These are phyloP conservation scores for Caloenas nicobarica DNA, from an alignment of 2,113 vertebrate genomes.

Conservation along the genomic window DNA sequence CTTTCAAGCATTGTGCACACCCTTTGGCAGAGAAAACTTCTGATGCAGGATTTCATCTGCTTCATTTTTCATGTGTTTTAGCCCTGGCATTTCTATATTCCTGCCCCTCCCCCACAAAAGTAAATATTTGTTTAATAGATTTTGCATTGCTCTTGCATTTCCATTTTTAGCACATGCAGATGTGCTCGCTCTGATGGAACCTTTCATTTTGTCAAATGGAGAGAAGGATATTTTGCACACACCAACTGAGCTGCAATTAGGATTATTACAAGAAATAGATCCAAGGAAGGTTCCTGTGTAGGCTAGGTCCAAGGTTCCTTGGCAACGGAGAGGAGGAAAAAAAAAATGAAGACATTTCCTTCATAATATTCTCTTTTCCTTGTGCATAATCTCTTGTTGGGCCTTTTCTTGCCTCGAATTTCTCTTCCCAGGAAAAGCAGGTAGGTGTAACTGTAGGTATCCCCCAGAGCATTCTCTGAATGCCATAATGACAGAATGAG, in stretches of 20 bases:
- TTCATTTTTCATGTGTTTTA: conserved; percentile 45
- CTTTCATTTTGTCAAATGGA: conserved; percentile 51
- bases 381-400: not conserved
- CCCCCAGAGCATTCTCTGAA: conserved; percentile 16
- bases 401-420: not conserved
- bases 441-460: not conserved
- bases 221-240: conserved; percentile 37
- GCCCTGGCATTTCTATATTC: conserved; percentile 40
- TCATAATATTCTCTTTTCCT: conserved; percentile 27
- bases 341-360: conserved; percentile 3
- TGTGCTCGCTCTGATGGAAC: conserved; percentile 42
- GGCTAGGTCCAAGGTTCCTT: conserved; percentile 16
- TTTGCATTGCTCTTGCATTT: conserved; percentile 51
- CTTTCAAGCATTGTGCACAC: conserved; percentile 62
- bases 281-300: conserved; percentile 38
- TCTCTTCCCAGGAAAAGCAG: conserved; percentile 22
- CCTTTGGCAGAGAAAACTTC: conserved; percentile 65
- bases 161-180: conserved; percentile 52
- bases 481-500: not conserved
- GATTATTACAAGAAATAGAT: conserved; percentile 44
- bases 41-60: conserved; percentile 41
- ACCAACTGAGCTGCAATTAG: conserved; percentile 60
- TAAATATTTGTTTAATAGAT: conserved; percentile 62
- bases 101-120: not conserved
- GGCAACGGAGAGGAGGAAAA: conserved; percentile 6